These are phyloP conservation scores for Philereme transversata DNA, from an alignment of 2,888 invertebrate species.

Conservation along the genomic window DNA sequence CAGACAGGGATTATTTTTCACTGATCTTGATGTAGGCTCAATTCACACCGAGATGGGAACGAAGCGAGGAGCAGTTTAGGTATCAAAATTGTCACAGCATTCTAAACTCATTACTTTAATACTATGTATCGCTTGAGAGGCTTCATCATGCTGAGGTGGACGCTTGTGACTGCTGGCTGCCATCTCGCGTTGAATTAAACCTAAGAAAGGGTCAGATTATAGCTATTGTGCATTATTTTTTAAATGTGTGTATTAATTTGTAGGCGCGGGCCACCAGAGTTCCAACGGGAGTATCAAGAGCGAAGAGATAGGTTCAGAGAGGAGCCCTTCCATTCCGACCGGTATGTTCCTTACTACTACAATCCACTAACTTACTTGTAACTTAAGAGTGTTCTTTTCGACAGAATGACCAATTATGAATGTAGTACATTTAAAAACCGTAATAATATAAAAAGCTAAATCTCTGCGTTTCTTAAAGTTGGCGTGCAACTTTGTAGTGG, in stretches of 20 bases:
- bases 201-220: too few relatives aligned
- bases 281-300: slow-evolving; percentile 62
- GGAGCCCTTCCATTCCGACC: slow-evolving; percentile 61
- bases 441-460: background rate
- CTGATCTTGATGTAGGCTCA: too few relatives aligned
- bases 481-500: slow-evolving; percentile 5
- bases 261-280: slow-evolving; percentile 65
- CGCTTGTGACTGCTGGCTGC: too few relatives aligned
- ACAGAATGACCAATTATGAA: slow-evolving; percentile 29
- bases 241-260: background rate
- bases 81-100: too few relatives aligned
- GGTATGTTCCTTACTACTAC: slow-evolving; percentile 50
- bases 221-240: too few relatives aligned
- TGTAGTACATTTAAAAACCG: slow-evolving; percentile 12
- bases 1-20: too few relatives aligned
- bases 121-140: too few relatives aligned
- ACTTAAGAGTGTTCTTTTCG: slow-evolving; percentile 9
- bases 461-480: background rate
- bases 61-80: too few relatives aligned
- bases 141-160: too few relatives aligned
- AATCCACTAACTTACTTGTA: background rate
- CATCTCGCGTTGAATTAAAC: too few relatives aligned
- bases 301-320: slow-evolving; percentile 70
- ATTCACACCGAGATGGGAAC: too few relatives aligned
- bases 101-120: too few relatives aligned